Conservation (phyloP, 2,888 invertebrate genomes). For the Limnephilus auricula region DNA sequence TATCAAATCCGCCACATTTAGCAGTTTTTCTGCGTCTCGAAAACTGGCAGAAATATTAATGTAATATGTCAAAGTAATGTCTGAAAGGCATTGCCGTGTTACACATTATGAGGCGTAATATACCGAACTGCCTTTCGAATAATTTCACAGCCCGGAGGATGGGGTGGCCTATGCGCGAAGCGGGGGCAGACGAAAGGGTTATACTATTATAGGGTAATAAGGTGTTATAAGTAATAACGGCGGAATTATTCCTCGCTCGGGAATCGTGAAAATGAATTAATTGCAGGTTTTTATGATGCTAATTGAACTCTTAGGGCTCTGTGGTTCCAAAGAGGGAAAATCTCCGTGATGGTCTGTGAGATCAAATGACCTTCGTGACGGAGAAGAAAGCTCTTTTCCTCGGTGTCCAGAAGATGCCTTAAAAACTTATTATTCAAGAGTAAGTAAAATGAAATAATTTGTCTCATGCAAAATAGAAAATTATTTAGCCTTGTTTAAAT, state of each 20-base stretch:
- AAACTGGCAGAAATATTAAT: slow-evolving; percentile 38
- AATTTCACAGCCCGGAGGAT: not conserved
- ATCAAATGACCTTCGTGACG: not conserved
- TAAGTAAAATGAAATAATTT: not conserved
- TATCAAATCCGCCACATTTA: slow-evolving; percentile 36
- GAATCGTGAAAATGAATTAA: not conserved
- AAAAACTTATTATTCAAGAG: too few relatives aligned
- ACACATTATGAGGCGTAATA: slow-evolving; percentile 25
- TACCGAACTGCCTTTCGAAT: slow-evolving; percentile 21
- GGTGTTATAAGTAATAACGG: not conserved
- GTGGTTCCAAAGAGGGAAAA: not conserved
- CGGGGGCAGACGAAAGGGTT: not conserved
- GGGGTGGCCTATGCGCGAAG: not conserved
- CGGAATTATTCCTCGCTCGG: not conserved
- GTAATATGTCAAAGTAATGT: slow-evolving; percentile 44
- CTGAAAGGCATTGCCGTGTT: slow-evolving; percentile 30
- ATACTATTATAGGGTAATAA: not conserved
- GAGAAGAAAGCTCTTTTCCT: too few relatives aligned
- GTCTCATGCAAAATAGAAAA: not conserved
- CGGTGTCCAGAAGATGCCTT: too few relatives aligned
- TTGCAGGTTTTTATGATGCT: not conserved
- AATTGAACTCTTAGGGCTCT: not conserved
- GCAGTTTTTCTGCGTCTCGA: slow-evolving; percentile 23
- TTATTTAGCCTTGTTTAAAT: not conserved
- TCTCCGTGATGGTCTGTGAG: not conserved